Evolutionary conservation across 2,888 invertebrate genomes (phyloP).

Genomic region (Crossocerus cetratus): DNA sequence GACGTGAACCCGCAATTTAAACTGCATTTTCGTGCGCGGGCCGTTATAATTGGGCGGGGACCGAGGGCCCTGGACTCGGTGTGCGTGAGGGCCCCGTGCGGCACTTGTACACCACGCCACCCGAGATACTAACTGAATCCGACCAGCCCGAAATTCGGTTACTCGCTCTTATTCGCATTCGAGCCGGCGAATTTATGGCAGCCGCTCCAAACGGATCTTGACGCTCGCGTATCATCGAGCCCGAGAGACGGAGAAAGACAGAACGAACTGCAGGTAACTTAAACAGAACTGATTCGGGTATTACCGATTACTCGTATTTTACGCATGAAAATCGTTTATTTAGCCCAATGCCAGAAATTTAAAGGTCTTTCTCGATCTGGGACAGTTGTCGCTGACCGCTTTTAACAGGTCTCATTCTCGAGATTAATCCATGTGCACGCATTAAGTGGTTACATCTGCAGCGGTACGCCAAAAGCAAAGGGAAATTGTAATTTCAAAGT

Average conservation of each 20-base stretch:
- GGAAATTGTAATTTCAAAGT: no score
- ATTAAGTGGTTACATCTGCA: no score
- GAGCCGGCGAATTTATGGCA: no score
- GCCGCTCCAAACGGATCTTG: no score
- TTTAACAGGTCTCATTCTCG: background rate
- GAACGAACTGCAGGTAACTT: no score
- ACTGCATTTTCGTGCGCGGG: conserved; percentile 65
- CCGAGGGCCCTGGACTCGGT: conserved; percentile 15
- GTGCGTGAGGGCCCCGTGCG: background rate
- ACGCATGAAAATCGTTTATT: no score
- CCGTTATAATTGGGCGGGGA: conserved; percentile 49
- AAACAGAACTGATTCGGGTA: no score
- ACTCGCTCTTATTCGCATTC: background rate
- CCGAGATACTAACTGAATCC: conserved; percentile 35
- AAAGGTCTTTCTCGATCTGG: background rate
- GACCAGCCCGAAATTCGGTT: conserved; percentile 15
- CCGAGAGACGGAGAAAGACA: no score
- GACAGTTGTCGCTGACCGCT: background rate
- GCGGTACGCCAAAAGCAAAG: no score
- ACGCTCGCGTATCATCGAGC: no score
- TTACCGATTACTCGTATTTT: no score
- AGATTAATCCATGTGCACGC: no score
- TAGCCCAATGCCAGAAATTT: background rate
- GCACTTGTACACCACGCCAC: background rate
- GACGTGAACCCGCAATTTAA: conserved; percentile 73